A percentile compares a stretch with the other conserved stretches of the same genome.
Evolutionary conservation across 2,888 invertebrate genomes (phyloP).

Genomic region (Cephonodes hylas): DNA sequence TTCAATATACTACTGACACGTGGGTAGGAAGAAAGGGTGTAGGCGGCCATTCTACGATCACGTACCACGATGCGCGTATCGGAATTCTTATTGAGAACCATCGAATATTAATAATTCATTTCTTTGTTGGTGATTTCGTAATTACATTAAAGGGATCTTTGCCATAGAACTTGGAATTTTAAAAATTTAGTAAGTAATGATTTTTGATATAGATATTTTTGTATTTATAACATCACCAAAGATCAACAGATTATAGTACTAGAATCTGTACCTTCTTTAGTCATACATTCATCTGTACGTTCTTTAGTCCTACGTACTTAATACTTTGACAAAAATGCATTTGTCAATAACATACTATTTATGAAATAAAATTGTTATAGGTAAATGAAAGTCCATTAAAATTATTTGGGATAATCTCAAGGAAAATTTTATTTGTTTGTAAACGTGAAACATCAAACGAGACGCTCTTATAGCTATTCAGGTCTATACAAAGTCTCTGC

Average conservation of each 20-base stretch:
- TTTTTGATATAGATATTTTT: too few relatives aligned
- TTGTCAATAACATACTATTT: not conserved
- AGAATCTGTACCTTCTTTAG: too few relatives aligned
- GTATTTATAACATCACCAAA: too few relatives aligned
- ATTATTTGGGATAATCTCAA: slow-evolving; percentile 43
- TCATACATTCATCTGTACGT: too few relatives aligned
- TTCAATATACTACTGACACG: not conserved
- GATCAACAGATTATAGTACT: too few relatives aligned
- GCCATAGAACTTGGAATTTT: not conserved
- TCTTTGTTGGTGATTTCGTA: not conserved
- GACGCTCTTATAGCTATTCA: slow-evolving; percentile 64
- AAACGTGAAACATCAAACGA: slow-evolving; percentile 73
- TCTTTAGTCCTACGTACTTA: too few relatives aligned
- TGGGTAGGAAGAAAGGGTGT: not conserved
- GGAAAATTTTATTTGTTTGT: slow-evolving; percentile 72
- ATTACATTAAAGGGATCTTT: not conserved
- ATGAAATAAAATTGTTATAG: slow-evolving; percentile 29
- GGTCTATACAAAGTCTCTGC: slow-evolving; percentile 55
- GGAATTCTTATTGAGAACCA: not conserved
- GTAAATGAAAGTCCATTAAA: slow-evolving; percentile 7
- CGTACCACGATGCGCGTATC: slow-evolving; percentile 8
- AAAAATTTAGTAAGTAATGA: too few relatives aligned
- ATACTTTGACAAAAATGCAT: too few relatives aligned
- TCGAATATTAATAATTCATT: not conserved
- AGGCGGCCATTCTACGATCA: not conserved